Base-by-base conservation (phyloP, 2,113 vertebrate genomes). In the Smithornis capensis region DNA sequence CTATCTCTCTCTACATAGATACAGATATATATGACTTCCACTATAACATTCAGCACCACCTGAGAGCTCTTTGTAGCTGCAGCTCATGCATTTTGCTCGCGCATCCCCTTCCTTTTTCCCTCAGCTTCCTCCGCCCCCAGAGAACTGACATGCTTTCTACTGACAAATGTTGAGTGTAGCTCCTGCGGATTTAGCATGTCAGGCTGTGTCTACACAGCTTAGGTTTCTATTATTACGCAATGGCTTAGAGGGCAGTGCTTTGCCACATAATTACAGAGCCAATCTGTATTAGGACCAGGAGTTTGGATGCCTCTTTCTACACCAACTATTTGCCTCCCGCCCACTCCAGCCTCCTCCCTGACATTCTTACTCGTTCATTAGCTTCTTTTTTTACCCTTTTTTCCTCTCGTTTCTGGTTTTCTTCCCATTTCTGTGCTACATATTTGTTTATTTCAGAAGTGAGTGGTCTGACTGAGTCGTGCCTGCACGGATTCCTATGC, bases 201-300 rank as follows among this genome's bases (percentile, higher is more conserved):
- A 94, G 94, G 59, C 95, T 90, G 88, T 92, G 96, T 95, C 94
- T 95, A 55, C 85, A 71, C 97, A 90, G 97, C 95, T 97, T 97
- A 97, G 94, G 94, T 93, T 94, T 96, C 97, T 97, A 96, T 96
- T 96, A 92, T 97, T 98, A 97, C 8, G 92, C 96, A 92, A 86
- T 83, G 94, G 96, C 96, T 97, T 96, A 96, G 90, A 79, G 95
- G 90, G 94, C 95, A 89, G 85, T 77, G 93, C 93, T 91, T 77
- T 88, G 88, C 67, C 63, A 86, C 88, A 53, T 94, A 93, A 94
- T 95, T 96, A 94, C 79, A 50, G 67, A 94, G 94, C 56, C 82
- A 70, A 86, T 91, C 94, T 96, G 75, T 87, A 70, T 83, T 89
- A 96, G 74, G 88, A 91, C 74, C 60, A 35, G 64, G 83, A 92